These are phyloP conservation scores for Melitaea athalia DNA, from an alignment of 2,888 invertebrate genomes.

Conservation along the genomic window DNA sequence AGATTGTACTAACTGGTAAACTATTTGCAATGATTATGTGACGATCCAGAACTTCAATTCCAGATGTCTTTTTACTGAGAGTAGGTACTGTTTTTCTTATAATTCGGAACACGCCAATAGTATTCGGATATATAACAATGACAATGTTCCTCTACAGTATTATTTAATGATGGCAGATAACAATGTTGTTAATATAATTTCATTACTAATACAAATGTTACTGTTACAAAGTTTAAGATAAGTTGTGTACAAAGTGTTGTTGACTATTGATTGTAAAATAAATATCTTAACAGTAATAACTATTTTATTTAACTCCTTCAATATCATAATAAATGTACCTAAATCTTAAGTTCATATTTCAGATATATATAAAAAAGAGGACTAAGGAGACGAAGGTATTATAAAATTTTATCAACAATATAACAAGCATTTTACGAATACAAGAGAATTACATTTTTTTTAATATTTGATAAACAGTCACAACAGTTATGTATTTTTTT, in stretches of 20 bases:
- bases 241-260: conserved; percentile 64
- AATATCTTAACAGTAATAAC: conserved; percentile 35
- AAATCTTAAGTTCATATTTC: neutral
- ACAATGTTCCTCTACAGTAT: conserved; percentile 75
- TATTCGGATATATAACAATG: conserved; percentile 42
- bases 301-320: conserved; percentile 2
- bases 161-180: conserved; percentile 49
- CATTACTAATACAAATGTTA: conserved; percentile 21
- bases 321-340: neutral
- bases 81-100: no score
- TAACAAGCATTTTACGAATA: neutral
- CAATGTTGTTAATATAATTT: conserved; percentile 37
- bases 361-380: neutral
- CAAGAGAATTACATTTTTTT: neutral
- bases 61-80: no score
- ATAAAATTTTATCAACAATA: conserved; percentile 6
- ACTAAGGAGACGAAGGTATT: neutral
- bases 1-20: no score
- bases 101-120: neutral
- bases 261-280: conserved; percentile 47
- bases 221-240: conserved; percentile 46
- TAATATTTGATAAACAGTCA: no score
- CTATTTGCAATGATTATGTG: no score
- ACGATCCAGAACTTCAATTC: no score
- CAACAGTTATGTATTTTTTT: no score